Evolutionary conservation across 2,888 invertebrate genomes (phyloP).

Genomic region (Tetheella fluctuosa): DNA sequence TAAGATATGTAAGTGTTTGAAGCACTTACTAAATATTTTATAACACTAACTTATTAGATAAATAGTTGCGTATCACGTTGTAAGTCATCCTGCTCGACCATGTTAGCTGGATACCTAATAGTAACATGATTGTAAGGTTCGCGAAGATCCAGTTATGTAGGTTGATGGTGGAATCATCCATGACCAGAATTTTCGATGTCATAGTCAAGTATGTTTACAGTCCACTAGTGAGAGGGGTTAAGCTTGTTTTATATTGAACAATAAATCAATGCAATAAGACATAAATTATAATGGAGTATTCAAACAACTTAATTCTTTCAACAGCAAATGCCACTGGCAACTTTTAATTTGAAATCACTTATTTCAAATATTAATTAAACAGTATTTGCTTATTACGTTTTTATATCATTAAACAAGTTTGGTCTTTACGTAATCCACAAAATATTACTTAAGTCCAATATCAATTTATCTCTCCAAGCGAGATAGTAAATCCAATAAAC

Average conservation of each 20-base stretch:
- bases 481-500: neutral
- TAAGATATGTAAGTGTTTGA: constrained; percentile 67
- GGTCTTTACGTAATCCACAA: too few relatives aligned
- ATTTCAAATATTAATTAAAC: too few relatives aligned
- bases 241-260: constrained; percentile 39
- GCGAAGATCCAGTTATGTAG: neutral
- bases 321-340: too few relatives aligned
- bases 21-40: constrained; percentile 63
- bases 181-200: constrained; percentile 46
- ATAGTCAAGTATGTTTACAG: constrained; percentile 53
- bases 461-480: neutral
- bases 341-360: too few relatives aligned
- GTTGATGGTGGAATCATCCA: constrained; percentile 35
- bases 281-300: neutral
- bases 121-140: constrained; percentile 4
- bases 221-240: constrained; percentile 53
- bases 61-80: constrained; percentile 53
- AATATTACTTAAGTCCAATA: neutral
- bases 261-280: constrained; percentile 12
- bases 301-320: too few relatives aligned
- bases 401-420: too few relatives aligned
- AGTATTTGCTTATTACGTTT: too few relatives aligned
- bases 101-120: constrained; percentile 16
- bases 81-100: constrained; percentile 20
- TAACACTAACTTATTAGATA: constrained; percentile 52